Evolutionary conservation across 2,797 vertebrate species (phyloP).

Genomic region (Triplophysa yarkandensis): DNA sequence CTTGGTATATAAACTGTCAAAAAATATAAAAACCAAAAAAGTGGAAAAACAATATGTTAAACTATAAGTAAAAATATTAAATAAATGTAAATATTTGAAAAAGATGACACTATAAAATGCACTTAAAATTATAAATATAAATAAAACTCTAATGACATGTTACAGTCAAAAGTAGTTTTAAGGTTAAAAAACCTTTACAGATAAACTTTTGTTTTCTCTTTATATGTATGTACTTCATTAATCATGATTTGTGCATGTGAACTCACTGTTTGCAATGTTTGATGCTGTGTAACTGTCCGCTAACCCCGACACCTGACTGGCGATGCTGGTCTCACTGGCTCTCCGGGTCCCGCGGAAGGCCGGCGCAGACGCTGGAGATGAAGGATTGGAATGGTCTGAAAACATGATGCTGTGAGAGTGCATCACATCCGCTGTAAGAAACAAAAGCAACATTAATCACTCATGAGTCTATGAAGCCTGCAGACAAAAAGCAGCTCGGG

Average conservation of each 20-base stretch:
- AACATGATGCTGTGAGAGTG: conserved; percentile 83
- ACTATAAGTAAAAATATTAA: too few relatives aligned
- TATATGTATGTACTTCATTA: background rate
- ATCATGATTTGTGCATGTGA: background rate
- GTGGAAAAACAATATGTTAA: too few relatives aligned
- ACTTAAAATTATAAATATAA: too few relatives aligned
- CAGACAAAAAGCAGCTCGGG: background rate
- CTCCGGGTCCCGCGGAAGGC: conserved; percentile 84
- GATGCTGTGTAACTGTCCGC: conserved; percentile 92
- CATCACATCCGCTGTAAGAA: conserved; percentile 82
- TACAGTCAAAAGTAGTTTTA: background rate
- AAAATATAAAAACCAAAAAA: background rate
- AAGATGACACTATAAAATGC: too few relatives aligned
- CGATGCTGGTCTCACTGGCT: conserved; percentile 93
- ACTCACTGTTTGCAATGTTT: conserved; percentile 95
- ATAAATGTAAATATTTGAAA: too few relatives aligned
- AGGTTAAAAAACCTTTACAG: too few relatives aligned
- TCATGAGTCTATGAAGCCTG: background rate
- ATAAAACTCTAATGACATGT: too few relatives aligned
- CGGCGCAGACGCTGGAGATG: conserved; percentile 80
- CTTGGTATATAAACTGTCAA: too few relatives aligned
- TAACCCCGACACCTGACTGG: conserved; percentile 94
- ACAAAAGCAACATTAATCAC: conserved; percentile 49
- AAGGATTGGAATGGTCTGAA: conserved; percentile 79
- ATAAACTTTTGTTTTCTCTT: background rate